Percentiles rank a stretch among this genome's conserved stretches.
These are phyloP conservation scores for Heptranchias perlo DNA, from an alignment of 2,113 vertebrate genomes.

Conservation along the genomic window DNA sequence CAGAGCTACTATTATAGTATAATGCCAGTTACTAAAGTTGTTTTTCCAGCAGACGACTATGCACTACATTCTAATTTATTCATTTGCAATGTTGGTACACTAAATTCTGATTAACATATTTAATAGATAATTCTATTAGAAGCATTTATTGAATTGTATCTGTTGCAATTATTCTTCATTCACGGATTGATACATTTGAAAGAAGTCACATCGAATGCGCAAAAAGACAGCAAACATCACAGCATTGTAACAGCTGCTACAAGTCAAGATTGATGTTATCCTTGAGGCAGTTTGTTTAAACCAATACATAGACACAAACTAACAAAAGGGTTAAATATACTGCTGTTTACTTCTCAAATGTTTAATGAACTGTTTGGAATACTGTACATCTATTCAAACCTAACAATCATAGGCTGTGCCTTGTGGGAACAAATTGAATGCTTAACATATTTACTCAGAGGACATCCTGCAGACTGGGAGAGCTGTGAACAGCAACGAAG, in stretches of 20 bases:
- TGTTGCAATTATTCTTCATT: neutral
- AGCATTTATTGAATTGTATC: neutral
- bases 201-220: neutral
- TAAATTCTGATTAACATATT: neutral
- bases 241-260: neutral
- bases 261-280: neutral
- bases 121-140: neutral
- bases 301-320: neutral
- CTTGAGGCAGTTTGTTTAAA: conserved; percentile 16
- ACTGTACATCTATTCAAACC: neutral
- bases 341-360: neutral
- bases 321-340: conserved; percentile 13
- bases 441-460: neutral
- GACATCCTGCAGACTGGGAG: neutral
- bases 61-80: neutral
- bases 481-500: neutral
- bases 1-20: no score
- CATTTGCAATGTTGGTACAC: neutral
- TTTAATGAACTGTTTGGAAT: neutral
- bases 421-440: conserved; percentile 17
- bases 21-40: neutral
- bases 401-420: neutral
- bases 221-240: neutral
- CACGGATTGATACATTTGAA: neutral
- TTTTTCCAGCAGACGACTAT: neutral